A percentile compares a stretch with the other conserved stretches of the same genome.
Conservation (phyloP, 2,797 vertebrate species). For the Sarcoramphus papa region DNA sequence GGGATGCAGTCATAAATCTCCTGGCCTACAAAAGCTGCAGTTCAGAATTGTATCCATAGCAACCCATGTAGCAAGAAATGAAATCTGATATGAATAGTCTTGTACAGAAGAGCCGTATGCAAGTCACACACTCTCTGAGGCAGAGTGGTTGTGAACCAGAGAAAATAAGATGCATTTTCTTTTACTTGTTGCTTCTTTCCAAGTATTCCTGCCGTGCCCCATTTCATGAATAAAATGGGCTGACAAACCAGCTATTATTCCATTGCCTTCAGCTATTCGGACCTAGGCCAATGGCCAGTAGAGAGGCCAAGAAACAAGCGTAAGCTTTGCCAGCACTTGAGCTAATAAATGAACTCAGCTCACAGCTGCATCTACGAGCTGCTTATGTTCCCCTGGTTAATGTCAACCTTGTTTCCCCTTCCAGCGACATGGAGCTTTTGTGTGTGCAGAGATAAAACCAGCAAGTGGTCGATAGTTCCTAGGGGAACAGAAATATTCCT, state of each 20-base stretch:
- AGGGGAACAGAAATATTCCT: constrained; percentile 64
- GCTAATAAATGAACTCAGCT: constrained; percentile 69
- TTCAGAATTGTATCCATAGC: constrained; percentile 58
- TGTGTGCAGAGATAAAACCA: constrained; percentile 74
- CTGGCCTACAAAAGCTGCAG: constrained; percentile 36
- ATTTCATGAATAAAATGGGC: constrained; percentile 33
- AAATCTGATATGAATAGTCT: constrained; percentile 52
- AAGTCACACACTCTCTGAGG: constrained; percentile 16
- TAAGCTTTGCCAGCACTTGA: constrained; percentile 62
- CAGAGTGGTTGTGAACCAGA: not conserved
- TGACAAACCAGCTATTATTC: constrained; percentile 52
- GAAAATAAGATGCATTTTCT: constrained; percentile 24
- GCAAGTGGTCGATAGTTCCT: constrained; percentile 53
- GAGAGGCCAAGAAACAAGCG: constrained; percentile 33
- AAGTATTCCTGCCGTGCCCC: not conserved
- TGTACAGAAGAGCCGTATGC: constrained; percentile 10
- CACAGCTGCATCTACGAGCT: constrained; percentile 65
- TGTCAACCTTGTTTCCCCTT: constrained; percentile 73
- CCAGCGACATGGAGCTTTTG: constrained; percentile 74
- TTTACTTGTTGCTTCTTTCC: constrained; percentile 29
- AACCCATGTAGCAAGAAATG: constrained; percentile 55
- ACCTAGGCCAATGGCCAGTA: constrained; percentile 9
- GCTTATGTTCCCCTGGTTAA: constrained; percentile 63
- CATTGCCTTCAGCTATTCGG: constrained; percentile 11
- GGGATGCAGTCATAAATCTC: constrained; percentile 56